Conservation (phyloP, 2,888 invertebrate genomes). For the Mimachlamys varia region DNA sequence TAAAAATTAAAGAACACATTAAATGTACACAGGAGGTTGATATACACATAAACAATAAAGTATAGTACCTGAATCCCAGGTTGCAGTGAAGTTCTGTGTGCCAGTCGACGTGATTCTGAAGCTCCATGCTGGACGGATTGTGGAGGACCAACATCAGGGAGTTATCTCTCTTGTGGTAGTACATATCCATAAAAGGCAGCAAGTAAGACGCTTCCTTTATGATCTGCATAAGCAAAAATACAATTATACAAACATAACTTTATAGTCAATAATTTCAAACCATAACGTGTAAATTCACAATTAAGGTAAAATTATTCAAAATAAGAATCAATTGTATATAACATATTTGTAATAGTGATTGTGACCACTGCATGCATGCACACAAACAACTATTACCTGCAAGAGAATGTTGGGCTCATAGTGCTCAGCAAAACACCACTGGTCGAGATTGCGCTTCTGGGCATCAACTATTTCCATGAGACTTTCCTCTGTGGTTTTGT, state of each 20-base stretch:
- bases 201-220: conserved; percentile 73
- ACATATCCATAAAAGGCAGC: conserved; percentile 78
- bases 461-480: conserved; percentile 75
- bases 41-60: no score
- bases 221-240: conserved; percentile 63
- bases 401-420: conserved; percentile 76
- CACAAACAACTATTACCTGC: conserved; percentile 72
- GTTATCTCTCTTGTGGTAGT: conserved; percentile 79
- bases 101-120: conserved; percentile 77
- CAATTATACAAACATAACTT: neutral
- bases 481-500: conserved; percentile 70
- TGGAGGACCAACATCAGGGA: conserved; percentile 78
- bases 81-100: conserved; percentile 79
- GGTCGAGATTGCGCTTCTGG: conserved; percentile 78
- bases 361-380: no score
- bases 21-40: no score
- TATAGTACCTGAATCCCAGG: conserved; percentile 79
- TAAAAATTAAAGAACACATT: no score
- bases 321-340: no score
- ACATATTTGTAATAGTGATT: no score
- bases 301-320: no score
- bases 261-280: no score
- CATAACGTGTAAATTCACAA: no score
- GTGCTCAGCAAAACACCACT: conserved; percentile 81
- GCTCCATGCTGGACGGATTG: conserved; percentile 75